Evolutionary conservation across 2,888 invertebrate genomes (phyloP), one percentile per base, ranked within the genome.

Genomic region (Hyposoter didymator): DNA sequence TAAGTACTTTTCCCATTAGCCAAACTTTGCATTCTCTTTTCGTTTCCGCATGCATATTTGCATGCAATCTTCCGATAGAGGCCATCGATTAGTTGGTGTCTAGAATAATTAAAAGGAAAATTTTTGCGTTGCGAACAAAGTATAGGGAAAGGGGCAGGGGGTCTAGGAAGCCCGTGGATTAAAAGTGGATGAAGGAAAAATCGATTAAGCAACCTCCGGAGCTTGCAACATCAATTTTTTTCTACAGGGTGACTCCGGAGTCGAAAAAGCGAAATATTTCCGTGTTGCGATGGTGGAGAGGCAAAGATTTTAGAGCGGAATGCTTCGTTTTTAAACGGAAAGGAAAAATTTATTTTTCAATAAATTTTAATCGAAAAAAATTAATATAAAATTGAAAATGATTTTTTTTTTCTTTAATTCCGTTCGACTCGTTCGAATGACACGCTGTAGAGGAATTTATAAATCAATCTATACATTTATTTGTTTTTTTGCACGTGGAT

Each of bases 81-180:
- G n/a, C 35, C 45, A 76, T 39, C 81, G 66, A 84, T 84, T 78
- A 78, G 59, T 72, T 62, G 39, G 79, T 17, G 59, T 67, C 76
- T 52, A 19, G 32, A 59, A 73, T 73, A 59, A 84, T 84, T 76
- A 76, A 52, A 22, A 59, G 19, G 19, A 78, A 43, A 67, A 64
- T 49, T 73, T 47, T 7, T 49, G 19, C n/a, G 22, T 45, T n/a
- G 39, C 22, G 1, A n/a, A 70, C 32, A n/a, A n/a, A 47, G 69
- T 69, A 17, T 32, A 62, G 28, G 28, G 45, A 19, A 19, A 8
- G 69, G 17, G 8, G 49, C 17, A 67, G 67, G 17, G 32, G 70
- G 28, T 14, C 8, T 14, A 39, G 74, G 59, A 32, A 17, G 47
- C 4, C 0, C 2, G 47, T 49, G 39, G 35, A 78, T 73, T 83